phyloP scores from a whole-genome alignment of 2,113 vertebrate species.

The Dissostichus mawsoni region DNA sequence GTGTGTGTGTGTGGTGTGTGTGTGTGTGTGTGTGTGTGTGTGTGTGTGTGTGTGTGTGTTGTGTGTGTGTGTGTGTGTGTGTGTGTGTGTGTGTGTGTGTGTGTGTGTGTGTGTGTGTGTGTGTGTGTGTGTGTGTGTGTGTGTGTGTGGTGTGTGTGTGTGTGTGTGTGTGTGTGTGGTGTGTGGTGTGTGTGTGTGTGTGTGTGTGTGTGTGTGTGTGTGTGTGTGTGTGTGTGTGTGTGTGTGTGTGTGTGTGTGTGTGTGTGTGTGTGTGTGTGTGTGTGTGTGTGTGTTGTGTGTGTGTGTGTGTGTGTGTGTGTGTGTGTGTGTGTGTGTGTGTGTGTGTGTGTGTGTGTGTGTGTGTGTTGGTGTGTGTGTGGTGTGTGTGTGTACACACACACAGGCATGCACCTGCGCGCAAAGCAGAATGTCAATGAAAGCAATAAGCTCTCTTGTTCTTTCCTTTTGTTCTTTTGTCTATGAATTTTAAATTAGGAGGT shows the following conservation, averaged over 20 bases:
- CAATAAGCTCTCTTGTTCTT: slow-evolving; percentile 32
- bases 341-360: background rate
- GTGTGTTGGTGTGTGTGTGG: slow-evolving; percentile 5
- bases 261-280: slow-evolving; percentile 4
- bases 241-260: background rate
- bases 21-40: slow-evolving; percentile 1
- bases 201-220: background rate
- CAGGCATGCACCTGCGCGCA: background rate
- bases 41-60: background rate
- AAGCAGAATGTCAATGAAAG: slow-evolving; percentile 45
- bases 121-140: background rate
- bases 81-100: slow-evolving; percentile 6
- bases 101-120: slow-evolving; percentile 1
- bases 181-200: background rate
- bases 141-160: slow-evolving; percentile 4
- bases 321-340: slow-evolving; percentile 1
- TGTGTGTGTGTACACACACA: background rate
- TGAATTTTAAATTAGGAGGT: slow-evolving; percentile 39
- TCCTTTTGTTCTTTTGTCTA: slow-evolving; percentile 42
- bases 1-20: slow-evolving; percentile 6
- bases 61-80: slow-evolving; percentile 1
- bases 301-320: slow-evolving; percentile 6
- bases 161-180: slow-evolving; percentile 1
- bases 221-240: slow-evolving; percentile 5
- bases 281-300: slow-evolving; percentile 1